A percentile compares a stretch with the other conserved stretches of the same genome.
phyloP scores from a whole-genome alignment of 2,797 vertebrate species.

The Labroides dimidiatus region DNA sequence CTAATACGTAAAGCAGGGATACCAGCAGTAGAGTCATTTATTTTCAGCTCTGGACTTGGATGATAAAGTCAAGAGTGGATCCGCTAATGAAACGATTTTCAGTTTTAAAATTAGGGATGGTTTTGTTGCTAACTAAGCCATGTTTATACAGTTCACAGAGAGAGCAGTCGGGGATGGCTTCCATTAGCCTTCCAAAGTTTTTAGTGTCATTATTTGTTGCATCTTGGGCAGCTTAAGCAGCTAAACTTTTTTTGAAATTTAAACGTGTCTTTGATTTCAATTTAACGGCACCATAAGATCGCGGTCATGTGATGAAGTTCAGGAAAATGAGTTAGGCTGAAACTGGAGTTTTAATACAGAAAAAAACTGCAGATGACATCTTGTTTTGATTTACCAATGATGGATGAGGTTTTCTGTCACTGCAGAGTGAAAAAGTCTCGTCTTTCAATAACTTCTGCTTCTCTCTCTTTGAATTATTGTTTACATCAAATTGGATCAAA shows the following conservation, averaged over 20 bases:
- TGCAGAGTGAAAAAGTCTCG: slow-evolving; percentile 4
- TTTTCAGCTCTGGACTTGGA: slow-evolving; percentile 61
- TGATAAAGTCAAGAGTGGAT: slow-evolving; percentile 70
- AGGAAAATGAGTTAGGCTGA: slow-evolving; percentile 7
- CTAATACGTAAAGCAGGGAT: slow-evolving; percentile 65
- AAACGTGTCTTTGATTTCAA: slow-evolving; percentile 11
- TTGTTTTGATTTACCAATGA: slow-evolving; percentile 42
- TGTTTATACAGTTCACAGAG: slow-evolving; percentile 21
- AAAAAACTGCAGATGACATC: slow-evolving; percentile 33
- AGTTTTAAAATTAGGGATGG: slow-evolving; percentile 51
- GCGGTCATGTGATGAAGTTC: slow-evolving; percentile 18
- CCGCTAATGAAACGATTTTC: slow-evolving; percentile 54
- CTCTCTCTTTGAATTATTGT: background rate
- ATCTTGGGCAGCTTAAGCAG: slow-evolving; percentile 3
- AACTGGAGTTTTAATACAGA: slow-evolving; percentile 1
- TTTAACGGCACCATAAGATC: slow-evolving; percentile 18
- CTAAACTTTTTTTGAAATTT: slow-evolving; percentile 6
- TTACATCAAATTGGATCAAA: slow-evolving; percentile 26
- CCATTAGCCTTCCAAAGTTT: slow-evolving; percentile 21
- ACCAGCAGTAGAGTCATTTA: slow-evolving; percentile 60
- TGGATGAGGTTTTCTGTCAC: slow-evolving; percentile 23
- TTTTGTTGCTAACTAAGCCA: slow-evolving; percentile 35
- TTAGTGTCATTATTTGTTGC: slow-evolving; percentile 13
- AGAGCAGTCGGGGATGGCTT: slow-evolving; percentile 22
- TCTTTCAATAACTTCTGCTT: slow-evolving; percentile 8